Percentiles rank a stretch among this genome's conserved stretches.
phyloP scores from a whole-genome alignment of 2,888 invertebrate species.

The Eurytoma californica region DNA sequence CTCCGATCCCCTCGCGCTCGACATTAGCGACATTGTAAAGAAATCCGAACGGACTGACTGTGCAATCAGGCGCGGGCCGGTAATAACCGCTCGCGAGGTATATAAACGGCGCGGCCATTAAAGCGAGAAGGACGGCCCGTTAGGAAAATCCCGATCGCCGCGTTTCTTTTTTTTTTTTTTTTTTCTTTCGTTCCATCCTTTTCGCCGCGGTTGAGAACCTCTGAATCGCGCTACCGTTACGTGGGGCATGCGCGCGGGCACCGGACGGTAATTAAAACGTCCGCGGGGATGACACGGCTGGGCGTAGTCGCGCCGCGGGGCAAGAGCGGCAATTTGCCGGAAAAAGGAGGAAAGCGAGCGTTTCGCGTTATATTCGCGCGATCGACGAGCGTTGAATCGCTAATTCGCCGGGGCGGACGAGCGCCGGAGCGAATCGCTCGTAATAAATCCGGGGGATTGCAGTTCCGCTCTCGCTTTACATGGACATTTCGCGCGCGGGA shows the following conservation, averaged over 20 bases:
- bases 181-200: no score
- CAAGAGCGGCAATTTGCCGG: constrained; percentile 21
- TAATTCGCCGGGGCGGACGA: constrained; percentile 8
- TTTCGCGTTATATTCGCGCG: constrained; percentile 22
- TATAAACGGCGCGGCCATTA: constrained; percentile 8
- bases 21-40: no score
- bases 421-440: constrained; percentile 3
- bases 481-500: no score
- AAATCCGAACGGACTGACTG: background rate
- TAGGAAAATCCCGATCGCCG: constrained; percentile 28
- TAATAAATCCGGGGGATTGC: background rate
- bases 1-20: no score
- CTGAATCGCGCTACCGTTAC: constrained; percentile 59
- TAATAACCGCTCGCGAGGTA: background rate
- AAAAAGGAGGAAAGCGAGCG: no score
- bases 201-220: constrained; percentile 53
- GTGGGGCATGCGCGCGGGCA: background rate
- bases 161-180: no score
- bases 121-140: background rate
- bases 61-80: no score
- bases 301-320: background rate
- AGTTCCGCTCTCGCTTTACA: no score
- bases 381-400: constrained; percentile 30
- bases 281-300: constrained; percentile 58
- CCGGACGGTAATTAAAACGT: constrained; percentile 63